These are phyloP conservation scores for Agriopis aurantiaria DNA, from an alignment of 2,888 invertebrate genomes.

Conservation along the genomic window DNA sequence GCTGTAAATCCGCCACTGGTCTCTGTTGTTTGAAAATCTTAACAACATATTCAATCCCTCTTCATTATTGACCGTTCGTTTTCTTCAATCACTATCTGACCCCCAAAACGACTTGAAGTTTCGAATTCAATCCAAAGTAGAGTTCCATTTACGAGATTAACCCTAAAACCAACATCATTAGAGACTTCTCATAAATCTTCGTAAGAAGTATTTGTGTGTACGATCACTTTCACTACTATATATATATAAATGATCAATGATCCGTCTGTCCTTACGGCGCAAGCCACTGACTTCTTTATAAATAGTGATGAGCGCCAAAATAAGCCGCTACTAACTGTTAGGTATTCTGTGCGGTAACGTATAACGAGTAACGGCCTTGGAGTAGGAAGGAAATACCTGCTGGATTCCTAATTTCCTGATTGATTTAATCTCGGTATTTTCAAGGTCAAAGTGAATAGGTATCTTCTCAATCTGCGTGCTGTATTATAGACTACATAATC, in stretches of 20 bases:
- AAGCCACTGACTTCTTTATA: slow-evolving; percentile 71
- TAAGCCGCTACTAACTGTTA: slow-evolving; percentile 38
- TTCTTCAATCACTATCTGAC: slow-evolving; percentile 13
- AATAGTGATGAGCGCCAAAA: slow-evolving; percentile 61
- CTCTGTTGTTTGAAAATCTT: slow-evolving; percentile 1
- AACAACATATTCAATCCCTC: slow-evolving; percentile 2
- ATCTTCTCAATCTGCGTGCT: too few species aligned
- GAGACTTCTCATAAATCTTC: slow-evolving; percentile 23
- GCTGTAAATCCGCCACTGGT: not conserved
- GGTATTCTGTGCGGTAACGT: slow-evolving; percentile 12
- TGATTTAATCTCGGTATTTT: too few species aligned
- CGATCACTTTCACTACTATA: slow-evolving; percentile 52
- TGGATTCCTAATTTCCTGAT: not conserved
- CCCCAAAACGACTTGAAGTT: slow-evolving; percentile 9
- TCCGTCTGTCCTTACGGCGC: slow-evolving; percentile 59
- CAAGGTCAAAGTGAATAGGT: too few species aligned
- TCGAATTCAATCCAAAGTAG: slow-evolving; percentile 6
- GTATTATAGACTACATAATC: too few species aligned
- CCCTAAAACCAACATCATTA: slow-evolving; percentile 15
- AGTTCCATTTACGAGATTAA: slow-evolving; percentile 23
- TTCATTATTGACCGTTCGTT: slow-evolving; percentile 11
- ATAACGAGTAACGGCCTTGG: slow-evolving; percentile 8
- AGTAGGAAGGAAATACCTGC: not conserved
- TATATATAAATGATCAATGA: slow-evolving; percentile 58
- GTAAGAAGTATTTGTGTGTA: not conserved